A percentile compares a stretch with the other conserved stretches of the same genome.
Conservation (phyloP, 1,140 invertebrate species). For the Trachelipus rathkii region DNA sequence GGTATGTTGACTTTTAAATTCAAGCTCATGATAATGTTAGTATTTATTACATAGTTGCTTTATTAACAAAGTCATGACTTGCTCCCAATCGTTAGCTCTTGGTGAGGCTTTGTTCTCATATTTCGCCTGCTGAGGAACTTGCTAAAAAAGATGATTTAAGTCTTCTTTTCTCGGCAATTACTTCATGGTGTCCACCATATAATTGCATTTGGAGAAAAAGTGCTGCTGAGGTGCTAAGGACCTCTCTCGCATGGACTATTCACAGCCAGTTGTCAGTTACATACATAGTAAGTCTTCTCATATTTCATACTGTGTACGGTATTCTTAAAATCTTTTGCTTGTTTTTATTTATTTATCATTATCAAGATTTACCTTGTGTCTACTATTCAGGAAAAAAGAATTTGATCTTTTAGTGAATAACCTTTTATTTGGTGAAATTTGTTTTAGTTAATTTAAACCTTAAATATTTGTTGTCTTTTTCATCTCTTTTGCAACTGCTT, state of each 20-base stretch:
- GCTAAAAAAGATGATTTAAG: slow-evolving; percentile 92
- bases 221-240: slow-evolving; percentile 92
- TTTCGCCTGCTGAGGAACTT: slow-evolving; percentile 89
- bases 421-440: no score
- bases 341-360: no score
- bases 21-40: not conserved
- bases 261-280: slow-evolving; percentile 86
- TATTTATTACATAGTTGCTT: not conserved
- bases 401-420: not conserved
- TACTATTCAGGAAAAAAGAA: not conserved
- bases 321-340: no score
- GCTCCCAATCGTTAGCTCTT: slow-evolving; percentile 63
- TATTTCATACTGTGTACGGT: no score
- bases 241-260: slow-evolving; percentile 89
- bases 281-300: slow-evolving; percentile 78
- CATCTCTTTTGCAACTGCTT: no score
- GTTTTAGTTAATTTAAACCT: no score
- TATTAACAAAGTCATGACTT: no score
- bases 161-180: slow-evolving; percentile 90
- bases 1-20: slow-evolving; percentile 54
- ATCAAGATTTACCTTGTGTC: not conserved
- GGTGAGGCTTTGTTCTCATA: slow-evolving; percentile 84
- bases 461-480: no score
- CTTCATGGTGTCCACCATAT: slow-evolving; percentile 84
- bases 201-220: slow-evolving; percentile 95